Evolutionary conservation across 2,888 invertebrate species (phyloP).

Genomic region (Blastobasis adustella): DNA sequence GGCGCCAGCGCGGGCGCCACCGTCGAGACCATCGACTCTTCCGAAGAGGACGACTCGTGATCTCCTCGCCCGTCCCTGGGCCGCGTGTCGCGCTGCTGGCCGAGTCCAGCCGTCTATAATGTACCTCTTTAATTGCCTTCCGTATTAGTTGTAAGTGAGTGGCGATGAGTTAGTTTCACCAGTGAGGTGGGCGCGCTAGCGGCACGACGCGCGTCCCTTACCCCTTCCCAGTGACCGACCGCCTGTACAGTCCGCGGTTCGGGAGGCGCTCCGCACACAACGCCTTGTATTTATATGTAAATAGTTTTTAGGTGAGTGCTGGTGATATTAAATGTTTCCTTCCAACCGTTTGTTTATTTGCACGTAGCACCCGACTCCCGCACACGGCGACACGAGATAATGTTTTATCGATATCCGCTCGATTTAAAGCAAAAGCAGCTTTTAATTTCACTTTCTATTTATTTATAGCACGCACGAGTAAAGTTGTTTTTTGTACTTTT

Average conservation of each 20-base stretch:
- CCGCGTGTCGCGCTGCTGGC: too few species aligned
- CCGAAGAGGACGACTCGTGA: constrained; percentile 64
- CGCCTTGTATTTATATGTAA: constrained; percentile 65
- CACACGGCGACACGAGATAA: neutral
- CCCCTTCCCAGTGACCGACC: constrained; percentile 15
- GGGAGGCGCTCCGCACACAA: constrained; percentile 15
- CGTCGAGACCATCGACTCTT: constrained; percentile 61
- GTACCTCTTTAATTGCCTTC: too few species aligned
- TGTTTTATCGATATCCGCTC: too few species aligned
- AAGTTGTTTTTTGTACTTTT: too few species aligned
- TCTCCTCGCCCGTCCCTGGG: constrained; percentile 11
- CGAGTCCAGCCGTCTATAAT: too few species aligned
- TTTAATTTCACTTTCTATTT: too few species aligned
- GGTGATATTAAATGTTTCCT: constrained; percentile 63
- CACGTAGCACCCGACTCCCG: constrained; percentile 20
- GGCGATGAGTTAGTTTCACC: too few species aligned
- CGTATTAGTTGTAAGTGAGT: too few species aligned
- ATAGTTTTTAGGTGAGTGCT: constrained; percentile 63
- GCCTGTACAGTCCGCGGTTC: constrained; percentile 53
- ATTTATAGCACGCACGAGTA: too few species aligned
- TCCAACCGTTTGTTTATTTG: constrained; percentile 53
- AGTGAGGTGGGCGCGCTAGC: too few species aligned
- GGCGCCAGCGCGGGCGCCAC: constrained; percentile 35
- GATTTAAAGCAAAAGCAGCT: too few species aligned
- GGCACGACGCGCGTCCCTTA: neutral